Evolutionary conservation across 2,888 invertebrate genomes (phyloP).

Genomic region (Hirtodrosophila alboralis): DNA sequence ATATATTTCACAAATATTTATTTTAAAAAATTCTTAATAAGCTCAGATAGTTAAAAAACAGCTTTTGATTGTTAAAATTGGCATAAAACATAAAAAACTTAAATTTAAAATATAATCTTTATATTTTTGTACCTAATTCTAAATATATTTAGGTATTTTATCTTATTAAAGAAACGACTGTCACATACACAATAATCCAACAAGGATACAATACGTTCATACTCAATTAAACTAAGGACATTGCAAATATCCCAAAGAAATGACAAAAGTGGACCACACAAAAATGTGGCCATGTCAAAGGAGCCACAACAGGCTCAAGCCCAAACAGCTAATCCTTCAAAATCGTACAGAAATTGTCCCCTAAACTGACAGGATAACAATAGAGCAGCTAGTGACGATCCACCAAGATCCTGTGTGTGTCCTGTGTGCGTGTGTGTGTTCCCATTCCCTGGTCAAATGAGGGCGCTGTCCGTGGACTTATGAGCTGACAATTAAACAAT

Average conservation of each 20-base stretch:
- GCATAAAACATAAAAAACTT: no score
- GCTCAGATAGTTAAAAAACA: no score
- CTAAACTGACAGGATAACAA: constrained; percentile 64
- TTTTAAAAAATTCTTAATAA: no score
- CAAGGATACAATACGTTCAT: constrained; percentile 34
- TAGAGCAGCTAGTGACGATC: constrained; percentile 29
- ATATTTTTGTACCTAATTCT: not conserved
- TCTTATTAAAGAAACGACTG: constrained; percentile 13
- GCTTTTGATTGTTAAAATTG: no score
- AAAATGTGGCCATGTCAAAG: constrained; percentile 36
- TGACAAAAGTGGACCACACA: constrained; percentile 56
- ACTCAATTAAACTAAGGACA: constrained; percentile 50
- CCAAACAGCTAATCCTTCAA: constrained; percentile 61
- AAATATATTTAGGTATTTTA: constrained; percentile 12
- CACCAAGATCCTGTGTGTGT: constrained; percentile 9
- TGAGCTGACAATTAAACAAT: constrained; percentile 81
- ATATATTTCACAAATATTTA: no score
- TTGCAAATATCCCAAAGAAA: constrained; percentile 25
- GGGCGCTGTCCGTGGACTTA: constrained; percentile 27
- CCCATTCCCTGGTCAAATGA: constrained; percentile 22
- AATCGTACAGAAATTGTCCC: constrained; percentile 46
- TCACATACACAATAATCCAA: constrained; percentile 5
- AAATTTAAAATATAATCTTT: no score
- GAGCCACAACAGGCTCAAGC: constrained; percentile 56
- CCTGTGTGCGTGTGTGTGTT: constrained; percentile 34